phyloP scores from a whole-genome alignment of 2,113 vertebrate species.

The Electrona antarctica region DNA sequence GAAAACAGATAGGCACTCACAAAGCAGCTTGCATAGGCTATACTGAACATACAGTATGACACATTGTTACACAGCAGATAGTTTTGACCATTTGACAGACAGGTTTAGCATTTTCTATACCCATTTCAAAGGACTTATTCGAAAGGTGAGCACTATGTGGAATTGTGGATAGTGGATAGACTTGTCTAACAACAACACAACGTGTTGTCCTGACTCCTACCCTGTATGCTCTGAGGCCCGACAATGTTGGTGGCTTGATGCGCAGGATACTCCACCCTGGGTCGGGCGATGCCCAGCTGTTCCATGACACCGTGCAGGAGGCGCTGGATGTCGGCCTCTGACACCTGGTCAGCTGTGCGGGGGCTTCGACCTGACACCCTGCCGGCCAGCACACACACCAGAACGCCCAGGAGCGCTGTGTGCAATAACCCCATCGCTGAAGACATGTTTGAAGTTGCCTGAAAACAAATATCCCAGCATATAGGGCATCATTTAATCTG shows the following conservation, averaged over 20 bases:
- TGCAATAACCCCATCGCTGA: slow-evolving; percentile 44
- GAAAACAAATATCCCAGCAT: not conserved
- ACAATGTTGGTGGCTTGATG: slow-evolving; percentile 96
- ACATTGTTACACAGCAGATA: too few relatives aligned
- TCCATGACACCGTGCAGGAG: slow-evolving; percentile 97
- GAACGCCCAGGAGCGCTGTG: slow-evolving; percentile 70
- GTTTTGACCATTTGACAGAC: too few relatives aligned
- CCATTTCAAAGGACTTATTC: too few relatives aligned
- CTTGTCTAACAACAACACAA: not conserved
- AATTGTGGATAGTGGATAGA: not conserved
- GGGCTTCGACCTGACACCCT: slow-evolving; percentile 81
- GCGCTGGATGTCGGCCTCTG: slow-evolving; percentile 93
- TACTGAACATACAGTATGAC: too few relatives aligned
- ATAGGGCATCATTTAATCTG: not conserved
- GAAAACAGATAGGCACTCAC: too few relatives aligned
- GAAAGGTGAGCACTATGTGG: too few relatives aligned
- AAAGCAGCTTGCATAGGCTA: too few relatives aligned
- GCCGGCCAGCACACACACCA: slow-evolving; percentile 73
- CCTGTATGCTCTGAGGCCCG: slow-evolving; percentile 96
- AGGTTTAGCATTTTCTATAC: too few relatives aligned
- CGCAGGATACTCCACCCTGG: slow-evolving; percentile 93
- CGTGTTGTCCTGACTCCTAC: slow-evolving; percentile 59
- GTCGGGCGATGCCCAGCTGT: slow-evolving; percentile 93
- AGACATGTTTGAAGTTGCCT: slow-evolving; percentile 38
- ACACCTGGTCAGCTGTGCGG: slow-evolving; percentile 85